Base-by-base conservation (phyloP, 2,797 vertebrate genomes). In the Brachyalestes nurse region DNA sequence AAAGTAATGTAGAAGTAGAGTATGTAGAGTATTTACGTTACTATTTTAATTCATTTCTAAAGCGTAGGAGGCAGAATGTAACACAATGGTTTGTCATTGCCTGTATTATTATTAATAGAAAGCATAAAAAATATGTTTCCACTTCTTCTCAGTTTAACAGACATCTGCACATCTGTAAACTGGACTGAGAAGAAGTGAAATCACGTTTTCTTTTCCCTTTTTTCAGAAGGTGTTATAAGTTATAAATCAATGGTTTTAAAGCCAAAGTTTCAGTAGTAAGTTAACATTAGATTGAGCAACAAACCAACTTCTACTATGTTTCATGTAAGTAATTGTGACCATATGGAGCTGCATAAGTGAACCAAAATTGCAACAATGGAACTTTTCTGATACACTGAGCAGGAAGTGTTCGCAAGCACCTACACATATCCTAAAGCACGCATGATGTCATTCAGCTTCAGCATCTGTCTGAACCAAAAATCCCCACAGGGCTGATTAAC, bases 381-480 rank as follows among this genome's bases (percentile, higher is more conserved):
- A 84, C 61, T 77, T 84, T 84, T 51, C 21, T 58, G 53, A 58
- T 72, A 40, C 42, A 21, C 28, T 67, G 17, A 77, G 69, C 51
- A 80, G 78, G 82, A 84, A 81, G 60, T 77, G 4, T n/a, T 5
- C 40, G 74, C 42, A 74, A 70, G 69, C 64, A 53, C 17, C 72
- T 69, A 38, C 67, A 80, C 73, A 66, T 76, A 66, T 75, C 25
- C 42, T 76, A 9, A 23, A 60, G 55, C 13, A 1, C 34, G 60
- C 49, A 67, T 82, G 81, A 79, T 34, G 55, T 82, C 55, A 82
- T 74, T 62, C 16, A 42, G 42, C 67, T 82, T 69, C 51, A 45
- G 16, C 9, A 19, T 58, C 25, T 13, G 38, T 58, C 16, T 23
- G 13, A 55, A n/a, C 9, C 6, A 10, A 72, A 82, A 82, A 72